These are phyloP conservation scores for Haliclystus octoradiatus DNA, from an alignment of 30 jellyfish, hydroid and myxozoan genomes.

Conservation along the genomic window DNA sequence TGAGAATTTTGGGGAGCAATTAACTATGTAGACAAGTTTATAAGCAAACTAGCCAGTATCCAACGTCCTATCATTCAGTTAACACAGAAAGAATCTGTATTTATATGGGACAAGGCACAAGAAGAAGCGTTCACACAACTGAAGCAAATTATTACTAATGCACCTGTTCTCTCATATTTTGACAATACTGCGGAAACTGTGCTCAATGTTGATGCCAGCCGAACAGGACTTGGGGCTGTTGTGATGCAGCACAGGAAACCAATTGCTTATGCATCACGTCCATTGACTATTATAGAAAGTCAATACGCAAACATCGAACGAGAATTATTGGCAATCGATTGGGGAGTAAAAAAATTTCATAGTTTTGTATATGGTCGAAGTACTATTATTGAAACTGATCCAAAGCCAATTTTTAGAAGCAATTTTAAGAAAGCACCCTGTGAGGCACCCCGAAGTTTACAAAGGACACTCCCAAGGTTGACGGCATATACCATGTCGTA, in stretches of 20 bases:
- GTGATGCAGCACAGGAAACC: slow-evolving; percentile 26
- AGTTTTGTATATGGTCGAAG: slow-evolving; percentile 11
- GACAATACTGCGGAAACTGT: no score
- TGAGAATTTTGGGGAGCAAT: slow-evolving; percentile 2
- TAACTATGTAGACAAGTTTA: slow-evolving; percentile 4
- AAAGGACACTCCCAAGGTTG: no score
- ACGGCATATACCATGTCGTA: no score
- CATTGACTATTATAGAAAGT: slow-evolving; percentile 5
- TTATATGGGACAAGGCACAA: slow-evolving; percentile 27
- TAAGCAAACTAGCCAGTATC: slow-evolving; percentile 11
- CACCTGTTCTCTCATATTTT: neutral
- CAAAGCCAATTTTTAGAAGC: slow-evolving; percentile 11
- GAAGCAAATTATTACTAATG: neutral
- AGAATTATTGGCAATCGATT: slow-evolving; percentile 36
- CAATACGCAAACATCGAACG: slow-evolving; percentile 33
- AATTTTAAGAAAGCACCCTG: slow-evolving; percentile 27
- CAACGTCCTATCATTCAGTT: slow-evolving; percentile 6
- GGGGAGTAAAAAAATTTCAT: slow-evolving; percentile 28
- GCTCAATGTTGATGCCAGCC: slow-evolving; percentile 12
- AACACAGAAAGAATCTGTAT: slow-evolving; percentile 12
- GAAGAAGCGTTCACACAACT: slow-evolving; percentile 5
- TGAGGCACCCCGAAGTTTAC: no score
- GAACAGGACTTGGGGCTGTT: slow-evolving; percentile 45
- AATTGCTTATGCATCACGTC: slow-evolving; percentile 37
- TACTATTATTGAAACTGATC: slow-evolving; percentile 12